Evolutionary conservation across 1,140 invertebrate genomes (phyloP).

Genomic region (Galendromus occidentalis): DNA sequence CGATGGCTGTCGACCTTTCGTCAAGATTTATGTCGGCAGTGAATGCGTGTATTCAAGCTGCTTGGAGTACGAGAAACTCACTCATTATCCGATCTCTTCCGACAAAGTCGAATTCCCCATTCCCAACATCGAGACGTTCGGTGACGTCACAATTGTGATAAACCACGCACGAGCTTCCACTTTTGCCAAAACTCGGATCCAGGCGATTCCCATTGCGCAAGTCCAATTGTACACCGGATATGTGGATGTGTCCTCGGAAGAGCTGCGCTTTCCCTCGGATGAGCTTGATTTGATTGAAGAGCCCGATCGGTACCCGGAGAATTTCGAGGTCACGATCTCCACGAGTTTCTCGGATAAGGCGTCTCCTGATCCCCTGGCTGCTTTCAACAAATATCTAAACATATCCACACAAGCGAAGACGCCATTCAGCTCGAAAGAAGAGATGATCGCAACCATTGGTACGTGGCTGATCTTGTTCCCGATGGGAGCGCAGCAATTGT

Average conservation of each 20-base stretch:
- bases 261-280: conserved; percentile 45
- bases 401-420: background rate
- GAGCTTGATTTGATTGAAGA: conserved; percentile 58
- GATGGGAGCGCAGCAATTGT: too few species aligned
- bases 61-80: conserved; percentile 70
- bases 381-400: conserved; percentile 1
- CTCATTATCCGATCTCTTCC: conserved; percentile 24
- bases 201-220: conserved; percentile 48
- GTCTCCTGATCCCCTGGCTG: background rate
- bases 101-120: conserved; percentile 22
- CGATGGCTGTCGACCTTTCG: conserved; percentile 77
- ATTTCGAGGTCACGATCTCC: conserved; percentile 45
- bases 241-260: conserved; percentile 46
- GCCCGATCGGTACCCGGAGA: conserved; percentile 55
- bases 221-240: conserved; percentile 74
- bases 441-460: background rate
- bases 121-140: conserved; percentile 43
- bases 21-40: conserved; percentile 75
- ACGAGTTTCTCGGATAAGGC: conserved; percentile 37
- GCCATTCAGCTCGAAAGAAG: background rate
- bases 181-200: conserved; percentile 54
- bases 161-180: conserved; percentile 62
- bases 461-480: background rate
- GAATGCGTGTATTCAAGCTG: conserved; percentile 56
- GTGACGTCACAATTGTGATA: conserved; percentile 58